Conservation (phyloP, 2,113 vertebrate species). For the Pan troglodytes region NHGRI_mPanTro3-v2.1_pri NC_072401.2:58869501-58870000, state of each 20-base stretch:
- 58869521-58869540: too few relatives aligned
- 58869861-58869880: background rate
- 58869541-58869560: too few relatives aligned
- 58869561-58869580: too few relatives aligned
- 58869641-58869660: too few relatives aligned
- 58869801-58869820: conserved; percentile 13
- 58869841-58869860: background rate
- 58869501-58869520: too few relatives aligned
- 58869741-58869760: background rate
- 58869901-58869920: conserved; percentile 29
- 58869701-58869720: too few relatives aligned
- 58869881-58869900: background rate
- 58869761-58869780: background rate
- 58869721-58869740: background rate
- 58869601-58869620: too few relatives aligned
- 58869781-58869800: background rate
- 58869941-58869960: conserved; percentile 36
- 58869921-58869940: conserved; percentile 1
- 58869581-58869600: rapidly evolving
- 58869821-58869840: conserved; percentile 5
- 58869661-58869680: too few relatives aligned
- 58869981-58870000: background rate
- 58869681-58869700: too few relatives aligned
- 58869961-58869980: conserved; percentile 45
- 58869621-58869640: too few relatives aligned